Percentiles rank a stretch among this genome's conserved stretches.
Evolutionary conservation across 92 coral and sea anemone genomes (phyloP).

Genomic region (Palythoa caribaeorum): DNA sequence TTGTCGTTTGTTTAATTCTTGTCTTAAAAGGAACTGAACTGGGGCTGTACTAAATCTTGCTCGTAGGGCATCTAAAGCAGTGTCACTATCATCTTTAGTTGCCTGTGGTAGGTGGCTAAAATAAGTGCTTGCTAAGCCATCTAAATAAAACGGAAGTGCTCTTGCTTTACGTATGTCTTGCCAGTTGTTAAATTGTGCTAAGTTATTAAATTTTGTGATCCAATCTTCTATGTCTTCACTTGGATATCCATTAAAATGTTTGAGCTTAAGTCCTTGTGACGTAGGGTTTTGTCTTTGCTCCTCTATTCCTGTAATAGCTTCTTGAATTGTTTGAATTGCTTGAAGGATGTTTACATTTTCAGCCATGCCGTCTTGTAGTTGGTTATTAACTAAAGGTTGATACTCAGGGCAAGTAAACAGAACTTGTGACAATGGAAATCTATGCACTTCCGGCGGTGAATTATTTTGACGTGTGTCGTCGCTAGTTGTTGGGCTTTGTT

Average conservation of each 20-base stretch:
- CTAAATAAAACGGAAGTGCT: not conserved
- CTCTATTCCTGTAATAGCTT: not conserved
- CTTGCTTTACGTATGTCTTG: not conserved
- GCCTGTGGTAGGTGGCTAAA: not conserved
- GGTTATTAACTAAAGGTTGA: not conserved
- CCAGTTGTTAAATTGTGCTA: not conserved
- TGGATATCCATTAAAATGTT: not conserved
- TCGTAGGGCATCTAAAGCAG: not conserved
- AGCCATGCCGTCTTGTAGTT: not conserved
- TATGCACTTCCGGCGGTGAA: no score
- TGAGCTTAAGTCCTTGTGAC: not conserved
- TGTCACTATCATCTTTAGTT: not conserved
- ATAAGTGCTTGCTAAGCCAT: no score
- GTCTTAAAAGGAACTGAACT: not conserved
- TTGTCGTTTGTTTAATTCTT: not conserved
- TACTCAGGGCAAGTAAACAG: not conserved
- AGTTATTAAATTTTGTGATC: not conserved
- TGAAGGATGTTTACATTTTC: not conserved
- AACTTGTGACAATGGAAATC: not conserved
- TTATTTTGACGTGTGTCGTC: no score
- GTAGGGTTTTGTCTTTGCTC: constrained; percentile 4
- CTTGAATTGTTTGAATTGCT: not conserved
- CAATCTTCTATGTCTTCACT: not conserved
- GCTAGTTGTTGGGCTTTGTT: not conserved
- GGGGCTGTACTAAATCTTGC: not conserved